These are phyloP conservation scores for Caenorhabditis becei DNA, from an alignment of 2,888 invertebrate species.

Conservation along the genomic window DNA sequence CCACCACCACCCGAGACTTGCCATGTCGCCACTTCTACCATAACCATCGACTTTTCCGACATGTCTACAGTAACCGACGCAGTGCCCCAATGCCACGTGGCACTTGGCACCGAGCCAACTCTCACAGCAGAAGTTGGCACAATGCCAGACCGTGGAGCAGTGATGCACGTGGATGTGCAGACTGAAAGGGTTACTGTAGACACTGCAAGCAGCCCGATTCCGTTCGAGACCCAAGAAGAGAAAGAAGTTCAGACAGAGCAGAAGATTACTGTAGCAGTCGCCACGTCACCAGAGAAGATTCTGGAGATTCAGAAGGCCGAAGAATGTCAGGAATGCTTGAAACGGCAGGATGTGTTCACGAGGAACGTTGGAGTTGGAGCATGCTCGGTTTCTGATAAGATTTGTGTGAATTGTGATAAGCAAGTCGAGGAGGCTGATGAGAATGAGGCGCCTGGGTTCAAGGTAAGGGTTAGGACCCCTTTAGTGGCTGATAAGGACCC, in stretches of 20 bases:
- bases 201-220: constrained; percentile 63
- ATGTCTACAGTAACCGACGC: constrained; percentile 38
- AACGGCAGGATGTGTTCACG: constrained; percentile 60
- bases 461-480: constrained; percentile 33
- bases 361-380: constrained; percentile 69
- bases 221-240: constrained; percentile 15
- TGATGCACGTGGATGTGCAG: constrained; percentile 39
- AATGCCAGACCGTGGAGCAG: constrained; percentile 3
- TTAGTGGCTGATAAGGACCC: no score
- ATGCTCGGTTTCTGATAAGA: constrained; percentile 66
- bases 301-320: background rate
- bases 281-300: background rate
- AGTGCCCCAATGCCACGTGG: constrained; percentile 29
- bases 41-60: constrained; percentile 17
- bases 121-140: constrained; percentile 34
- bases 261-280: constrained; percentile 11
- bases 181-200: constrained; percentile 36
- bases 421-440: constrained; percentile 67
- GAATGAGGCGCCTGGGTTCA: constrained; percentile 70
- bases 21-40: constrained; percentile 37
- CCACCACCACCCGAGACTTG: constrained; percentile 47
- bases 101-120: constrained; percentile 52
- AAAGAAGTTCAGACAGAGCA: constrained; percentile 10
- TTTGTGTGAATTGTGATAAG: constrained; percentile 68
- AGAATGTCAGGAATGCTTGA: constrained; percentile 60